Evolutionary conservation across 2,113 vertebrate genomes (phyloP).

Genomic region (Dinomys branickii): DNA sequence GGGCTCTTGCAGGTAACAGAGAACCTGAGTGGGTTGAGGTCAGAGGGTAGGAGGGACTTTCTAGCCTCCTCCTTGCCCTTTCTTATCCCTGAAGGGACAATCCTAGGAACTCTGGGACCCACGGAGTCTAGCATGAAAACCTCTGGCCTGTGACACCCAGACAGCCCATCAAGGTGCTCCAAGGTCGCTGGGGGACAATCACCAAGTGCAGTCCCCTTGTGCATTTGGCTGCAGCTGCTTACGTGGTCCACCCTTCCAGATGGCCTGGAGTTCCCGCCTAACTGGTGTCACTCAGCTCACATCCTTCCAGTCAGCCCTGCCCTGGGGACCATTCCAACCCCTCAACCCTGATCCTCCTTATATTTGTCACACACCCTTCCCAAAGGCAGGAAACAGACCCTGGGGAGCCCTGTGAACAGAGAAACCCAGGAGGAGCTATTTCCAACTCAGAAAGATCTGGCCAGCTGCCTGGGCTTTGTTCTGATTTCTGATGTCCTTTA

Average conservation of each 20-base stretch:
- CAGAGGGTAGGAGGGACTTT: neutral
- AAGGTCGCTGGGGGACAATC: neutral
- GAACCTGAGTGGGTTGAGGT: neutral
- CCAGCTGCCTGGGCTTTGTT: conserved; percentile 69
- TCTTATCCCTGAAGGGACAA: neutral
- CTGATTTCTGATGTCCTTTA: conserved; percentile 52
- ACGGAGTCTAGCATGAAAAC: neutral
- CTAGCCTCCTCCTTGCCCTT: neutral
- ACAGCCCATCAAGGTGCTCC: neutral
- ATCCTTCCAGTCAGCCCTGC: neutral
- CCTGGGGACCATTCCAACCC: neutral
- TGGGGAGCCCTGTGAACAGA: conserved; percentile 69
- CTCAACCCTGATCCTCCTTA: neutral
- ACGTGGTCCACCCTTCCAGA: neutral
- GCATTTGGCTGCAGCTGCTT: neutral
- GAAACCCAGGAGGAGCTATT: conserved; percentile 59
- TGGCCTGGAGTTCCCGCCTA: neutral
- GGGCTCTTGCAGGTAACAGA: neutral
- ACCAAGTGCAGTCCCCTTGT: accelerated
- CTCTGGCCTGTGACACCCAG: neutral
- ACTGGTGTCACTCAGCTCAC: neutral
- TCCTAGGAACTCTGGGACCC: neutral
- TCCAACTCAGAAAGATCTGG: conserved; percentile 62
- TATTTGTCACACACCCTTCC: conserved; percentile 44
- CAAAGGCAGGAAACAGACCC: conserved; percentile 29